These are phyloP conservation scores for Sycobia sp. DNA, from an alignment of 1,140 invertebrate species.

Conservation along the genomic window DNA sequence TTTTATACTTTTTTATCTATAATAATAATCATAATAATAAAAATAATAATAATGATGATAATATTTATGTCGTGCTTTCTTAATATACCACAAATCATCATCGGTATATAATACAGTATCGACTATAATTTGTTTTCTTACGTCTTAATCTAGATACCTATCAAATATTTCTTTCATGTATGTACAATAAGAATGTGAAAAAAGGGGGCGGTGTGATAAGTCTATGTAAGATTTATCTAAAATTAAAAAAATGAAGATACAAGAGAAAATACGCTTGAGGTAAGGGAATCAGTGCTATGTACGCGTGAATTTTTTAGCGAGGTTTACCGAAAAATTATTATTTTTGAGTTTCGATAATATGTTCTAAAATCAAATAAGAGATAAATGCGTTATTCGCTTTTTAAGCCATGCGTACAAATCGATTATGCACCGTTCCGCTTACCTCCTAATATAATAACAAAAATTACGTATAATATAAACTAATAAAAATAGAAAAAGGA, in stretches of 20 bases:
- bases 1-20: conserved; percentile 32
- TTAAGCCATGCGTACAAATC: conserved; percentile 3
- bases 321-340: not conserved
- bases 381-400: conserved; percentile 12
- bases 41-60: conserved; percentile 29
- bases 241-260: conserved; percentile 7
- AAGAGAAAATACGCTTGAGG: conserved; percentile 22
- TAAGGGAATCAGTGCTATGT: conserved; percentile 8
- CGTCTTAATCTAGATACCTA: conserved; percentile 55
- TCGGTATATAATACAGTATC: conserved; percentile 57
- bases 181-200: conserved; percentile 53
- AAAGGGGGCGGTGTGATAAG: conserved; percentile 31
- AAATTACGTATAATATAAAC: conserved; percentile 25
- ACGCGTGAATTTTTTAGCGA: conserved; percentile 1
- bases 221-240: conserved; percentile 25
- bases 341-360: not conserved
- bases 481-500: conserved; percentile 25
- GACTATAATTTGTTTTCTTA: conserved; percentile 54
- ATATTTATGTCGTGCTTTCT: conserved; percentile 35
- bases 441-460: conserved; percentile 23
- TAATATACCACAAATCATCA: conserved; percentile 54
- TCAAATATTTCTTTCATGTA: conserved; percentile 53
- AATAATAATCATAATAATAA: too few relatives aligned
- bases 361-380: too few relatives aligned
- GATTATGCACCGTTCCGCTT: conserved; percentile 4